phyloP scores from a whole-genome alignment of 2,797 vertebrate species.

The Fratercula arctica region DNA sequence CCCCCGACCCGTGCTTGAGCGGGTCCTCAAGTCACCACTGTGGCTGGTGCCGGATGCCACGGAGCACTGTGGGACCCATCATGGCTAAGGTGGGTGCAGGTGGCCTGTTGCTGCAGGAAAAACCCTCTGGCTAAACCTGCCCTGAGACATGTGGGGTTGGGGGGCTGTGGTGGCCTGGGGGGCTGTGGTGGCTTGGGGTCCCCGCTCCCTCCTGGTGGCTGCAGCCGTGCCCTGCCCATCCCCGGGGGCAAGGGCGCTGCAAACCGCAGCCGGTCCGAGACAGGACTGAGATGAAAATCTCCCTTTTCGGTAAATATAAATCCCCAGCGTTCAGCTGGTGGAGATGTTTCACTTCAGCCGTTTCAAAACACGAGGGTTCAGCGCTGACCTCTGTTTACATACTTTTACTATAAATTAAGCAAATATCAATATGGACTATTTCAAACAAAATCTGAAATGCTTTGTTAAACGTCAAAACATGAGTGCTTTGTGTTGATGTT shows the following conservation, averaged over 20 bases:
- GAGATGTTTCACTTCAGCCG: background rate
- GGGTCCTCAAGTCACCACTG: background rate
- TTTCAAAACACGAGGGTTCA: background rate
- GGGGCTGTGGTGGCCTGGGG: background rate
- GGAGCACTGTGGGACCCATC: fast-evolving
- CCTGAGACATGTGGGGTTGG: background rate
- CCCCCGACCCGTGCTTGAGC: fast-evolving
- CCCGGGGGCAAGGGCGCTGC: background rate
- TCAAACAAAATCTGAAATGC: background rate
- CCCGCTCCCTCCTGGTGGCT: background rate
- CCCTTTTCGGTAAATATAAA: background rate
- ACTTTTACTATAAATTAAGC: background rate
- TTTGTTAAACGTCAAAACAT: background rate
- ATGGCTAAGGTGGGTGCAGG: fast-evolving
- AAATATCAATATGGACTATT: background rate
- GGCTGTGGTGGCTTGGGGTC: background rate
- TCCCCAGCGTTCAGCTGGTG: fast-evolving
- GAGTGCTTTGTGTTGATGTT: background rate
- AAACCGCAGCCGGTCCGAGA: fast-evolving
- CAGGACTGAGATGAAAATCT: background rate
- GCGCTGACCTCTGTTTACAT: background rate
- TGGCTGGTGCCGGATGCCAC: fast-evolving
- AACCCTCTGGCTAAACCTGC: fast-evolving
- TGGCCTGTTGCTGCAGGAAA: background rate
- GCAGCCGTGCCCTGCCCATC: fast-evolving